phyloP scores from a whole-genome alignment of 1,140 invertebrate species.

The Formica selysi region DNA sequence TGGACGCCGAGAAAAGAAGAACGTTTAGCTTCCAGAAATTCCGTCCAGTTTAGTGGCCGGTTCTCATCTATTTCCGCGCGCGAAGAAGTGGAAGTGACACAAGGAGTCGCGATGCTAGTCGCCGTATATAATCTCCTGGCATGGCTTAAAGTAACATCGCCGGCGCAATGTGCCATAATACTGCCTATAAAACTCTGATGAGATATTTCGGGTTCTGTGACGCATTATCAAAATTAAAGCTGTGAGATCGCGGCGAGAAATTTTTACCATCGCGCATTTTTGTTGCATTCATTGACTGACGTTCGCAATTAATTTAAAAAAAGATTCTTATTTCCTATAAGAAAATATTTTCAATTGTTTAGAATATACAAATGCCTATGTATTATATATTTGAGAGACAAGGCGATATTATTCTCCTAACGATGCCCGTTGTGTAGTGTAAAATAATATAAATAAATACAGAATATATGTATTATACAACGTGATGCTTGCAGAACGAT shows the following conservation, averaged over 20 bases:
- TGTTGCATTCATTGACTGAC: background rate
- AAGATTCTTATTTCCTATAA: background rate
- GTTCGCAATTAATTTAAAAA: background rate
- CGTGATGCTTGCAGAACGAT: constrained; percentile 34
- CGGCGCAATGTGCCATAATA: background rate
- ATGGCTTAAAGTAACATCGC: background rate
- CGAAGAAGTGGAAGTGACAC: background rate
- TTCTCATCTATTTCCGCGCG: background rate
- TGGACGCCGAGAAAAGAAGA: constrained; percentile 12
- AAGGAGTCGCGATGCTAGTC: background rate
- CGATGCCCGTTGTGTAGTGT: background rate
- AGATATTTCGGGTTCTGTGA: background rate
- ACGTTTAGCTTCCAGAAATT: constrained; percentile 3
- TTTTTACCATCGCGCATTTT: background rate
- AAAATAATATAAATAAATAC: background rate
- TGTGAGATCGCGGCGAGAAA: background rate
- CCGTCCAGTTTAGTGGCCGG: background rate
- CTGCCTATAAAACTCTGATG: constrained; percentile 20
- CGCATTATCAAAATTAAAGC: background rate
- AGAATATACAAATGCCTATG: background rate
- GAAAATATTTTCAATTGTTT: background rate
- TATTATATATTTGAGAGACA: background rate
- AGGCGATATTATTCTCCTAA: background rate
- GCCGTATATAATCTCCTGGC: background rate
- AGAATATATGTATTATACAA: constrained; percentile 8